A percentile compares a stretch with the other conserved stretches of the same genome.
These are phyloP conservation scores for Triplophysa dalaica DNA, from an alignment of 2,113 vertebrate species.

Conservation along the genomic window DNA sequence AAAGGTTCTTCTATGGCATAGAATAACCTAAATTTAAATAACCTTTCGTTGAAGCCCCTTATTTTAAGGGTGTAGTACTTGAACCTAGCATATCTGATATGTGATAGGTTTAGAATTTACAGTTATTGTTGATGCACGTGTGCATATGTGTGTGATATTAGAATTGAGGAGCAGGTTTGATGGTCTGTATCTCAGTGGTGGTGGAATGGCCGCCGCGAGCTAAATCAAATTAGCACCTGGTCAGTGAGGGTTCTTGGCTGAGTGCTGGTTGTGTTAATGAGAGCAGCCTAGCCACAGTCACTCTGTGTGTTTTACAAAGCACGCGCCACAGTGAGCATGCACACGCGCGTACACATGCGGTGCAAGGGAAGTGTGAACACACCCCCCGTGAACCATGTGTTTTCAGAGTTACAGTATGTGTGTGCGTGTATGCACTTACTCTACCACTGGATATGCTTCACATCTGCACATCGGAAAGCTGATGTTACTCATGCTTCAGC, in stretches of 20 bases:
- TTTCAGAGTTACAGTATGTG: conserved; percentile 35
- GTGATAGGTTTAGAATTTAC: no score
- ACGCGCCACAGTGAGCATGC: conserved; percentile 38
- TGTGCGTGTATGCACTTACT: conserved; percentile 16
- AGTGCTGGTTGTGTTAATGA: conserved; percentile 55
- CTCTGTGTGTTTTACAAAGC: conserved; percentile 49
- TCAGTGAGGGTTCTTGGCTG: conserved; percentile 51
- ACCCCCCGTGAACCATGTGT: conserved; percentile 47
- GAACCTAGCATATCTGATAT: no score
- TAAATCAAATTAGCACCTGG: conserved; percentile 56
- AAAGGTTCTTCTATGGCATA: no score
- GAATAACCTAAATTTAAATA: no score
- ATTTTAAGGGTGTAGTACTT: no score
- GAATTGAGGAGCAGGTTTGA: conserved; percentile 37
- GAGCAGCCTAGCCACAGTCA: conserved; percentile 40
- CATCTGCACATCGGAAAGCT: conserved; percentile 18
- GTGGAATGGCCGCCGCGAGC: conserved; percentile 33
- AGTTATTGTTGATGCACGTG: neutral
- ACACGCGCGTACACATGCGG: conserved; percentile 40
- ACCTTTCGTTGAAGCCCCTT: no score
- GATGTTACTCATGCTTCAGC: neutral
- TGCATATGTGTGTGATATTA: conserved; percentile 27
- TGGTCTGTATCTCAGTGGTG: conserved; percentile 37
- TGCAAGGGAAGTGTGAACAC: conserved; percentile 44
- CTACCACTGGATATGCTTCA: neutral